These are phyloP conservation scores for Gymnogyps californianus DNA, from an alignment of 2,113 vertebrate species.

Conservation along the genomic window DNA sequence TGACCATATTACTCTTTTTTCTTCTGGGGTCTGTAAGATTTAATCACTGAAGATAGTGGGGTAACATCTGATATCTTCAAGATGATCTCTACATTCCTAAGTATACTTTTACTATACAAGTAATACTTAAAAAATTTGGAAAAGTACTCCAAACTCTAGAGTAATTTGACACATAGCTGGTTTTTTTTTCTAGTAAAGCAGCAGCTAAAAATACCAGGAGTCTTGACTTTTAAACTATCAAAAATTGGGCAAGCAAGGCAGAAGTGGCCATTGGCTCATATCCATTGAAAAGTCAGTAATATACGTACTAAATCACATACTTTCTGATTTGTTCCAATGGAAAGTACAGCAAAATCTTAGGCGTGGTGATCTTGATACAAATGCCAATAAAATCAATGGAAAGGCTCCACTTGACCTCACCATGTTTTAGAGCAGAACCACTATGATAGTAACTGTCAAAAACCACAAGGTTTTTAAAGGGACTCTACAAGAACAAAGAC, in stretches of 20 bases:
- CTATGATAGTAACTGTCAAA: not conserved
- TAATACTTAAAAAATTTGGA: not conserved
- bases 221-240: not conserved
- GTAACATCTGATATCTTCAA: not conserved
- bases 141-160: not conserved
- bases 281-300: not conserved
- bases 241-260: not conserved
- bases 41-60: not conserved
- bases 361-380: not conserved
- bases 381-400: not conserved
- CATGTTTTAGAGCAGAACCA: not conserved
- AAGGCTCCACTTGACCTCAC: not conserved
- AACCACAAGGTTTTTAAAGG: not conserved
- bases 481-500: not conserved
- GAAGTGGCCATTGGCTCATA: not conserved
- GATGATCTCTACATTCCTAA: not conserved
- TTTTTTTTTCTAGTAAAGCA: not conserved
- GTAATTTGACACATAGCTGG: not conserved
- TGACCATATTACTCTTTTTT: not conserved
- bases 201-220: not conserved
- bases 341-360: not conserved
- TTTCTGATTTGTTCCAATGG: not conserved
- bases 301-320: fast-evolving
- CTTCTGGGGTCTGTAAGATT: not conserved
- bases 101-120: not conserved